These are phyloP conservation scores for Rachycentron canadum DNA, from an alignment of 2,797 vertebrate species.

Conservation along the genomic window DNA sequence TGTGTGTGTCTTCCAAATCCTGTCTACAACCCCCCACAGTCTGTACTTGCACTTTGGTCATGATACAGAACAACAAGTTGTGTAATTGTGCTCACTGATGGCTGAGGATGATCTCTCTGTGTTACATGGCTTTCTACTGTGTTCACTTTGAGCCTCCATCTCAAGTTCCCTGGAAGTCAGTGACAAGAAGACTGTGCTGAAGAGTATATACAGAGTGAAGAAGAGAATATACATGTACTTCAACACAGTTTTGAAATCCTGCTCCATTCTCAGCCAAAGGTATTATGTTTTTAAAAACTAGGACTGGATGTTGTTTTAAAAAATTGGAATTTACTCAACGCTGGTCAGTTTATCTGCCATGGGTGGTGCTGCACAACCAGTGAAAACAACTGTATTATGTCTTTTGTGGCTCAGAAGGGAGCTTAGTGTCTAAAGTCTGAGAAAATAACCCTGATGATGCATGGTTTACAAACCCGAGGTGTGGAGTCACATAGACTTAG, in stretches of 20 bases:
- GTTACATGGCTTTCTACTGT: constrained; percentile 4
- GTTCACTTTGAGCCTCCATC: constrained; percentile 34
- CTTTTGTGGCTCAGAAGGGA: neutral
- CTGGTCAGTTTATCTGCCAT: constrained; percentile 8
- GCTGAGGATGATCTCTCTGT: constrained; percentile 26
- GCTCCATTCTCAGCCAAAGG: neutral
- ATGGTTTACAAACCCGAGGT: constrained; percentile 2
- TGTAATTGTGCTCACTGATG: constrained; percentile 56
- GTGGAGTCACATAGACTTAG: neutral
- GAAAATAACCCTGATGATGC: neutral
- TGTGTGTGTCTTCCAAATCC: constrained; percentile 52
- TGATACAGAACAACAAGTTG: constrained; percentile 71
- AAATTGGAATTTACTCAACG: too few species aligned
- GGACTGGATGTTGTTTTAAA: too few species aligned
- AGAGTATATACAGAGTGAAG: too few species aligned
- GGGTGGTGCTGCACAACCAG: neutral
- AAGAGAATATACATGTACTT: neutral
- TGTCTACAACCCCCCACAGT: constrained; percentile 59
- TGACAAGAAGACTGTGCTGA: neutral
- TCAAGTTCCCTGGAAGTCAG: constrained; percentile 7
- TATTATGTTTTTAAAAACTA: neutral
- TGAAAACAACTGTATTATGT: constrained; percentile 2
- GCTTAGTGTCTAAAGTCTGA: neutral
- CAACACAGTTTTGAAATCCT: neutral
- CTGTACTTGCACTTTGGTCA: constrained; percentile 64